A percentile compares a stretch with the other conserved stretches of the same genome.
phyloP scores from a whole-genome alignment of 2,888 invertebrate genomes.

The Eupsilia transversa region DNA sequence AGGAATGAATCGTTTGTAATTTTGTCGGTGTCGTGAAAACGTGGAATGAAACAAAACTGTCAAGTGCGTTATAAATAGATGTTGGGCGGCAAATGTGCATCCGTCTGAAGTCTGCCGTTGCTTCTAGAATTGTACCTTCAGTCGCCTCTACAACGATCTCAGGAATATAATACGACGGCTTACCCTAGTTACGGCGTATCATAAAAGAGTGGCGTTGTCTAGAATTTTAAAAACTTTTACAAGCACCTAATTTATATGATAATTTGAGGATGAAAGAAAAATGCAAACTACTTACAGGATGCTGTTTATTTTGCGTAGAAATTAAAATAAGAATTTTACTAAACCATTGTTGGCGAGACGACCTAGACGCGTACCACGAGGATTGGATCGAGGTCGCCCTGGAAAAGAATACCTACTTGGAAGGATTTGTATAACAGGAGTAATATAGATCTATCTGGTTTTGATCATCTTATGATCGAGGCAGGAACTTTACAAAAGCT shows the following conservation, averaged over 20 bases:
- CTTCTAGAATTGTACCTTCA: not conserved
- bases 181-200: slow-evolving; percentile 5
- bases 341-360: not conserved
- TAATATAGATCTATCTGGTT: too few species aligned
- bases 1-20: too few species aligned
- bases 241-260: slow-evolving; percentile 22
- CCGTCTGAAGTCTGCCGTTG: not conserved
- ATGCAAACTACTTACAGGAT: slow-evolving; percentile 6
- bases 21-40: too few species aligned
- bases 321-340: not conserved
- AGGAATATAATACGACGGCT: not conserved
- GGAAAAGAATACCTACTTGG: too few species aligned
- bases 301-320: not conserved
- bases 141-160: not conserved
- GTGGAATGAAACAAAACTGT: too few species aligned
- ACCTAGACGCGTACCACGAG: too few species aligned
- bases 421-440: too few species aligned
- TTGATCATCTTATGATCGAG: too few species aligned
- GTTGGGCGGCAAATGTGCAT: too few species aligned
- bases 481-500: too few species aligned
- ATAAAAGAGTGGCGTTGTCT: slow-evolving; percentile 7
- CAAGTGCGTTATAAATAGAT: too few species aligned
- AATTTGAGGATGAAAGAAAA: slow-evolving; percentile 15
- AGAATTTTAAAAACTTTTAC: slow-evolving; percentile 19
- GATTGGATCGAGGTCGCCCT: too few species aligned